These are phyloP conservation scores for Hydrophis major DNA, from an alignment of 2,797 vertebrate genomes.

Conservation along the genomic window DNA sequence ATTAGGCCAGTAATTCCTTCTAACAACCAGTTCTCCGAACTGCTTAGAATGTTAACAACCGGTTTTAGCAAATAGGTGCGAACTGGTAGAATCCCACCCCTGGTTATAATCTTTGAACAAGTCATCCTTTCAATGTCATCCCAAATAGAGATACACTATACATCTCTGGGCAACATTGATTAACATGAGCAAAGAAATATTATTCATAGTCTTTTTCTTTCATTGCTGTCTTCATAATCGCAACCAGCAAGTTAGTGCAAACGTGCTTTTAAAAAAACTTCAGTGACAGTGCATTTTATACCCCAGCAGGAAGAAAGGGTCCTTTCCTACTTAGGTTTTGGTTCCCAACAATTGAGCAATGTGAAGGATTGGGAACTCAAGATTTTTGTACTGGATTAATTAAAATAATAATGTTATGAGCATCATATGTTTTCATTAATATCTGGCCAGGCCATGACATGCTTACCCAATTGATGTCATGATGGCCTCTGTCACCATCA, in stretches of 20 bases:
- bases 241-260: not conserved
- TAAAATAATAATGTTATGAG: not conserved
- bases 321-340: not conserved
- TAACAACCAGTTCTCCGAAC: too few relatives aligned
- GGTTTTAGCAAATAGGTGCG: too few relatives aligned
- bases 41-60: too few relatives aligned
- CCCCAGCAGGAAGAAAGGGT: not conserved
- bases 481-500: conserved; percentile 69
- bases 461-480: conserved; percentile 65
- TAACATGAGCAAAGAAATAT: not conserved
- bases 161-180: not conserved
- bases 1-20: too few relatives aligned
- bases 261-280: not conserved
- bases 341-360: not conserved
- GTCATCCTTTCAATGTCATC: not conserved
- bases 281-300: not conserved
- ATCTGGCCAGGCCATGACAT: fast-evolving
- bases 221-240: not conserved
- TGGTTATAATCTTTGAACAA: not conserved
- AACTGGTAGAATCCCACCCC: too few relatives aligned
- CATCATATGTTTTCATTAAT: not conserved
- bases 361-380: not conserved
- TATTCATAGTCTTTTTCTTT: not conserved
- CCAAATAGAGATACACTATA: not conserved
- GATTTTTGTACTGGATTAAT: not conserved